Percentiles rank a stretch among this genome's conserved stretches.
phyloP scores from a whole-genome alignment of 2,113 vertebrate genomes.

The Vireo altiloquus region DNA sequence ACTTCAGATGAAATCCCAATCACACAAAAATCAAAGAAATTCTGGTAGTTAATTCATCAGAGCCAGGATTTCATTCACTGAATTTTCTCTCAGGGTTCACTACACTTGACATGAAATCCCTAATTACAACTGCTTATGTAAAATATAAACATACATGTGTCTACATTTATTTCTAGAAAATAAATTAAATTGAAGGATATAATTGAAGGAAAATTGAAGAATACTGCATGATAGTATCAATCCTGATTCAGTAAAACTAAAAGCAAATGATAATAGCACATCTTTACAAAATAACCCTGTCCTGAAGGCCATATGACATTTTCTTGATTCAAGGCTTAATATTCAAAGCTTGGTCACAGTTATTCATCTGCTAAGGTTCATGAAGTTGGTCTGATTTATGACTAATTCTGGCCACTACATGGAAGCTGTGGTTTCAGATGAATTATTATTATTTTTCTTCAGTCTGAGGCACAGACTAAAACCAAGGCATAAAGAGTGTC shows the following conservation, averaged over 20 bases:
- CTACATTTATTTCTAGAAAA: not conserved
- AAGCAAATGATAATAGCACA: not conserved
- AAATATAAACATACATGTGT: not conserved
- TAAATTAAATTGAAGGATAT: not conserved
- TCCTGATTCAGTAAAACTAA: not conserved
- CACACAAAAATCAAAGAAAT: not conserved
- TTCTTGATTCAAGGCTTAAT: conserved; percentile 1
- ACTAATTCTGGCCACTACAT: not conserved
- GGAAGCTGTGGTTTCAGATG: not conserved
- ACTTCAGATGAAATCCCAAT: not conserved
- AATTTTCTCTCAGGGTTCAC: not conserved
- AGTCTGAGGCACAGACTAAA: not conserved
- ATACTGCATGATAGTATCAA: not conserved
- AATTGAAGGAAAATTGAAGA: too few relatives aligned
- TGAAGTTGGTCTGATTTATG: not conserved
- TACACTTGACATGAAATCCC: not conserved
- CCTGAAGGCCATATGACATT: not conserved
- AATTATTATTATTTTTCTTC: not conserved
- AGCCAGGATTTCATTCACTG: not conserved
- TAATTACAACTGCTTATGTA: not conserved
- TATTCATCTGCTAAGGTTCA: not conserved
- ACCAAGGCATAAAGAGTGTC: not conserved
- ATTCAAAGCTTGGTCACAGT: not conserved
- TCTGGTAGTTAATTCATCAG: not conserved
- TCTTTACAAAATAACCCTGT: not conserved